Percentiles rank a stretch among this genome's conserved stretches.
Conservation (phyloP, 2,888 invertebrate species). For the Bombyx huttoni region DNA sequence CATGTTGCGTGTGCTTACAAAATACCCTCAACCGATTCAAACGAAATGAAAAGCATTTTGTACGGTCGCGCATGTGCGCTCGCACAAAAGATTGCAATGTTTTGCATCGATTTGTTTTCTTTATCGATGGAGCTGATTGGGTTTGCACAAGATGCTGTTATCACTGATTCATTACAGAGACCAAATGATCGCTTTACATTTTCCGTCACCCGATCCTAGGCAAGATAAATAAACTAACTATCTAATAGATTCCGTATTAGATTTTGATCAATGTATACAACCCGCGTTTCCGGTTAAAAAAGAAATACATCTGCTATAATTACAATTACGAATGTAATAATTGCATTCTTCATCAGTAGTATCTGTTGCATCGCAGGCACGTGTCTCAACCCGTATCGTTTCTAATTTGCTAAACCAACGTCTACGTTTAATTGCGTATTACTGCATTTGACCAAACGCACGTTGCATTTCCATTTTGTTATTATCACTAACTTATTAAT, state of each 20-base stretch:
- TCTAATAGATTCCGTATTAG: too few species aligned
- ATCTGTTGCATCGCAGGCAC: constrained; percentile 19
- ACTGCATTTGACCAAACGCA: constrained; percentile 46
- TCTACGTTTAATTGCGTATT: constrained; percentile 40
- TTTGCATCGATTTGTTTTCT: constrained; percentile 49
- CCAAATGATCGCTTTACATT: too few species aligned
- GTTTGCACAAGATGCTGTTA: constrained; percentile 9
- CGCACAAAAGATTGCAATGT: constrained; percentile 45
- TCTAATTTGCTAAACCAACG: constrained; percentile 38
- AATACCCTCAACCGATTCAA: constrained; percentile 46
- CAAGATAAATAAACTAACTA: too few species aligned
- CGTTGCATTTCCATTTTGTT: constrained; percentile 60
- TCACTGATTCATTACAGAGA: not conserved
- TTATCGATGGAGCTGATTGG: constrained; percentile 40
- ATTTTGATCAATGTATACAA: too few species aligned
- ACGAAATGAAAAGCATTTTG: constrained; percentile 69
- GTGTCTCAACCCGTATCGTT: constrained; percentile 57
- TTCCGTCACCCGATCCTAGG: too few species aligned
- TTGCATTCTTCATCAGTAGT: not conserved
- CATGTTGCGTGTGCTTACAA: constrained; percentile 38
- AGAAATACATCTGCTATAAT: not conserved
- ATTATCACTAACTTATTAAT: constrained; percentile 66
- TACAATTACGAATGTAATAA: not conserved
- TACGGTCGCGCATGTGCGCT: constrained; percentile 57
- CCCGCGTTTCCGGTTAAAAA: not conserved